Base-by-base conservation (phyloP, 1,140 invertebrate genomes). In the Drosophila mojavensis region DNA sequence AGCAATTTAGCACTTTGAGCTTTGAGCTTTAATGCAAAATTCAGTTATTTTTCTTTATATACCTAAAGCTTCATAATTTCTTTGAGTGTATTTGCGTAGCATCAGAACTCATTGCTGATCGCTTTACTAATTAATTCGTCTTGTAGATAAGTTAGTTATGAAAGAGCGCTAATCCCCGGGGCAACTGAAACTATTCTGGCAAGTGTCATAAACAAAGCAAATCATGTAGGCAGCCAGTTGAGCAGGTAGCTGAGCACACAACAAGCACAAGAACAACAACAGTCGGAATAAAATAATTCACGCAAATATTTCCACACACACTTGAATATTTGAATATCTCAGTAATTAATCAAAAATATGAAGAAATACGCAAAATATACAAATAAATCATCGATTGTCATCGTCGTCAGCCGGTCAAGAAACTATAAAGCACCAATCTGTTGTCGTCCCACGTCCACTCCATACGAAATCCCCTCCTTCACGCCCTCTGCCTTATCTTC, bases 311-410 rank as follows among this genome's bases (percentile, higher is more conserved):
- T 71, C 66, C 75, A 79, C 83, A 83, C 79, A 78, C 83, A 84
- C 84, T 88, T 81, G 63, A 88, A 89, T 84, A 89, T 89, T 84
- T 88, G 80, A 88, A 88, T 89, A 83, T 80, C 84, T 69, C 77
- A 84, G 76, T 88, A 88, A 88, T 88, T 88, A 88, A 88, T 88
- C 83, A 88, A 83, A 82, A 66, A 61, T 5, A 45, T n/a, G 63
- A 36, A 74, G 74, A 85, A 80, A 76, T 85, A 75, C 70, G 70
- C 74, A 81, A 55, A 77, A 76, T 60, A 88, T 74, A 67, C 77
- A 83, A 89, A 89, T 89, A 89, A 88, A 89, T 89, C 78, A 83
- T 81, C 69, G 70, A 89, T 72, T 63, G 73, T 83, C 83, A 78
- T 83, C 79, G 75, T 81, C 78, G 56, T 65, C 39, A 59, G 43